A percentile compares a stretch with the other conserved stretches of the same genome.
phyloP scores from a whole-genome alignment of 1,140 invertebrate species.

The Steinernema khuongi region DNA sequence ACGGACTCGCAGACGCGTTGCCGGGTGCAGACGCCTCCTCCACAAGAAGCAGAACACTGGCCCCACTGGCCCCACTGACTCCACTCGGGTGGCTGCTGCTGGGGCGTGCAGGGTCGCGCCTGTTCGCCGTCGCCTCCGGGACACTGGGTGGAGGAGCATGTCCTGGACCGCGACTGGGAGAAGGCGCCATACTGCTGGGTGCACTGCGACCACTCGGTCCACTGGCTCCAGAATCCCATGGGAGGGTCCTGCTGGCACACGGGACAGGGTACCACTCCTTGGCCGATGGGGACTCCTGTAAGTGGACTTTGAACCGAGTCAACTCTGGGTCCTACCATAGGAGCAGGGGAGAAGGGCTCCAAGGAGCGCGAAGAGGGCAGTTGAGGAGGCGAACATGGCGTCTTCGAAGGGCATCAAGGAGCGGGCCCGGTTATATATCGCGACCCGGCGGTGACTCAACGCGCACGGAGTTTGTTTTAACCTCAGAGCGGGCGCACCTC shows the following conservation, averaged over 20 bases:
- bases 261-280: not conserved
- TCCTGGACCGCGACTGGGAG: slow-evolving; percentile 25
- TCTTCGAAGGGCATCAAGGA: no score
- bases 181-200: not conserved
- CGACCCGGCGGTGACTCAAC: no score
- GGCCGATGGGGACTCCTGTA: not conserved
- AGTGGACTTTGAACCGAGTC: no score
- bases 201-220: not conserved
- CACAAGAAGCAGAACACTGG: slow-evolving; percentile 55
- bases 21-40: slow-evolving; percentile 55
- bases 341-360: no score
- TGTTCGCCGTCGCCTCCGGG: slow-evolving; percentile 29
- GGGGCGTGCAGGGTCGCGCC: slow-evolving; percentile 25
- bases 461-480: no score
- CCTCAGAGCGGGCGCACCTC: no score
- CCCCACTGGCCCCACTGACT: slow-evolving; percentile 57
- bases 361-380: no score
- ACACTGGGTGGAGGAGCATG: slow-evolving; percentile 30
- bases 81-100: slow-evolving; percentile 16
- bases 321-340: no score
- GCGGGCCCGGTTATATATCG: no score
- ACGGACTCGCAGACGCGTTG: slow-evolving; percentile 48
- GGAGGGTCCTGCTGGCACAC: not conserved
- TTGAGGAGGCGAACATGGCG: no score
- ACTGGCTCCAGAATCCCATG: not conserved